These are phyloP conservation scores for Glareola pratincola DNA, from an alignment of 2,113 vertebrate genomes.

Conservation along the genomic window DNA sequence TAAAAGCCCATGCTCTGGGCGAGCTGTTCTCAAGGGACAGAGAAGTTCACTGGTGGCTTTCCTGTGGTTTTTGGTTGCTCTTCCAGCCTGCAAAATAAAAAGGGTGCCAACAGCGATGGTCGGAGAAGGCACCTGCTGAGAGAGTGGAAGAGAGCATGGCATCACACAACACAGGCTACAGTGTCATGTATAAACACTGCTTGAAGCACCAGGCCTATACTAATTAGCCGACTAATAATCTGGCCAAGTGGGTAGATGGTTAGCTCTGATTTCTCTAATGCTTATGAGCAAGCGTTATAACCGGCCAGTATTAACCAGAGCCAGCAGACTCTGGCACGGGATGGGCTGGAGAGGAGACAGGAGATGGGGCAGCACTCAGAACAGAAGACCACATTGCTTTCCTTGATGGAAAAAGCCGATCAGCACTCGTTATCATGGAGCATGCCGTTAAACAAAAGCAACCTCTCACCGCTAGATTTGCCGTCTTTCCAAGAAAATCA, in stretches of 20 bases:
- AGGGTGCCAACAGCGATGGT: fast-evolving
- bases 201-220: fast-evolving
- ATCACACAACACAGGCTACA: background rate
- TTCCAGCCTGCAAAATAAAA: background rate
- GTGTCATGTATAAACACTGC: fast-evolving
- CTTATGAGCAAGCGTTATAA: background rate
- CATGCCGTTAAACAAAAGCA: fast-evolving
- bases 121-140: background rate
- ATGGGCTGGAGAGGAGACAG: background rate
- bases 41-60: background rate
- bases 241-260: background rate
- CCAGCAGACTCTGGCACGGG: background rate
- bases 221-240: background rate
- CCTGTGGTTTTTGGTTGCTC: background rate
- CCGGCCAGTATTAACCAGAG: background rate
- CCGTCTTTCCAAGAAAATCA: background rate
- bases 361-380: background rate
- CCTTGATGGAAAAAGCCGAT: background rate
- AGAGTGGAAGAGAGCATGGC: fast-evolving
- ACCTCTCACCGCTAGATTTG: background rate
- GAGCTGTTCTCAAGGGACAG: background rate
- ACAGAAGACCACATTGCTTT: fast-evolving
- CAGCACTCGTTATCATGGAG: background rate
- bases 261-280: background rate
- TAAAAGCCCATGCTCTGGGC: background rate